phyloP scores from a whole-genome alignment of 2,113 vertebrate genomes.

The Lepisosteus oculatus region DNA sequence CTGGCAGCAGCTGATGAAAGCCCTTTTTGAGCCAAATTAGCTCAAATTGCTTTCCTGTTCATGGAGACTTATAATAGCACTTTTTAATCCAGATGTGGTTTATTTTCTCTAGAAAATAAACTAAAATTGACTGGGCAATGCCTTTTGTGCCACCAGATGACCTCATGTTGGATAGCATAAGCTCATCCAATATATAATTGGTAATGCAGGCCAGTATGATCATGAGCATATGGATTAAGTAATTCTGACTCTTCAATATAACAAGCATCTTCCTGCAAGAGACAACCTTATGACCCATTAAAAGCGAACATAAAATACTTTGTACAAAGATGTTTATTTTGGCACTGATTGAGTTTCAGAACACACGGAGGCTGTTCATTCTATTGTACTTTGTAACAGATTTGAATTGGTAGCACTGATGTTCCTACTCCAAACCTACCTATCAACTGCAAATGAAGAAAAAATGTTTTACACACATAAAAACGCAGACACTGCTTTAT shows the following conservation, averaged over 20 bases:
- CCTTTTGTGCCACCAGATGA: conserved; percentile 4
- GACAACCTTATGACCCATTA: background rate
- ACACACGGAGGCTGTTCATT: background rate
- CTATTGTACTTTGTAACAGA: background rate
- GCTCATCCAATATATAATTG: conserved; percentile 12
- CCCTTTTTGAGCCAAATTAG: background rate
- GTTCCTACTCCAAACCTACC: no score
- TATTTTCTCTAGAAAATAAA: conserved; percentile 21
- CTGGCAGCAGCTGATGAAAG: background rate
- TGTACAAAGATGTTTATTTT: conserved; percentile 14
- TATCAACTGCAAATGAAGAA: no score
- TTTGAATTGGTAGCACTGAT: background rate
- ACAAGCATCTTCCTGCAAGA: conserved; percentile 29
- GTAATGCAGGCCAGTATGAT: conserved; percentile 27
- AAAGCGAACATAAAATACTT: conserved; percentile 17
- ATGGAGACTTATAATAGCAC: background rate
- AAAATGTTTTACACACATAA: no score
- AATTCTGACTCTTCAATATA: conserved; percentile 22
- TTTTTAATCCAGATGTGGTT: conserved; percentile 11
- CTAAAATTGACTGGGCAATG: conserved; percentile 20
- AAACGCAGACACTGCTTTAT: no score
- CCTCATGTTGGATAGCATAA: conserved; percentile 22
- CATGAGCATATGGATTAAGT: conserved; percentile 40
- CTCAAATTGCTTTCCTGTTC: conserved; percentile 4
- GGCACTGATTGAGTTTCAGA: background rate